Conservation (phyloP, 2,113 vertebrate species). For the Poeciliopsis turrubarensis region DNA sequence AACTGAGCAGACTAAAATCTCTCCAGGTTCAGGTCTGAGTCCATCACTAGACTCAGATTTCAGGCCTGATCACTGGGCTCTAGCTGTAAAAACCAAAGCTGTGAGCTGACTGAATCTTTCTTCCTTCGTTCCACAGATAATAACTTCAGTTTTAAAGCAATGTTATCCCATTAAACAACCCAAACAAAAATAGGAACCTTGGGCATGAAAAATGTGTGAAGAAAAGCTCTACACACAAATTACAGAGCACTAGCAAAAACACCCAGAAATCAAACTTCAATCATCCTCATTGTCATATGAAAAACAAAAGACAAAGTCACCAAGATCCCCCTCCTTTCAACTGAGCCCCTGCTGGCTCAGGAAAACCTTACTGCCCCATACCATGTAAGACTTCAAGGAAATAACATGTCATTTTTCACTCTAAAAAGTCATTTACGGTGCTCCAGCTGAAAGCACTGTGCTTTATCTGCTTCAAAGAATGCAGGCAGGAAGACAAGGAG, state of each 20-base stretch:
- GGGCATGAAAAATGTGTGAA: too few species aligned
- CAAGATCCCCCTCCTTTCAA: constrained; percentile 38
- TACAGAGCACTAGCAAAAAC: neutral
- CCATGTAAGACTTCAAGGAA: constrained; percentile 55
- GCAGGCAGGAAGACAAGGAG: constrained; percentile 7
- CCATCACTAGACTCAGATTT: too few species aligned
- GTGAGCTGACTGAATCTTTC: too few species aligned
- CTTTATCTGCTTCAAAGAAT: constrained; percentile 55
- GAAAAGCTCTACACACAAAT: too few species aligned
- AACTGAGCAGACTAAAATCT: too few species aligned
- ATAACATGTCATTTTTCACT: constrained; percentile 66
- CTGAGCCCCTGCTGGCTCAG: constrained; percentile 27
- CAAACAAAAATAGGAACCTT: too few species aligned
- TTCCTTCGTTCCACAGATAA: too few species aligned
- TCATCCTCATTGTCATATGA: constrained; percentile 20
- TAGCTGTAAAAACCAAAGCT: too few species aligned
- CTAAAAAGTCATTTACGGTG: constrained; percentile 59
- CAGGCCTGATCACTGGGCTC: too few species aligned
- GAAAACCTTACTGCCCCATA: neutral
- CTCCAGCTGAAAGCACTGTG: constrained; percentile 42
- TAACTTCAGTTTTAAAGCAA: too few species aligned
- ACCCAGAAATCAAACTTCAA: constrained; percentile 11
- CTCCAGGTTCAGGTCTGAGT: too few species aligned
- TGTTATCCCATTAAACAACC: too few species aligned
- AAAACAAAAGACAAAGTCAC: constrained; percentile 32